Percentiles rank a stretch among this genome's conserved stretches.
phyloP scores from a whole-genome alignment of 2,888 invertebrate species.

The Cotesia congregata region DNA sequence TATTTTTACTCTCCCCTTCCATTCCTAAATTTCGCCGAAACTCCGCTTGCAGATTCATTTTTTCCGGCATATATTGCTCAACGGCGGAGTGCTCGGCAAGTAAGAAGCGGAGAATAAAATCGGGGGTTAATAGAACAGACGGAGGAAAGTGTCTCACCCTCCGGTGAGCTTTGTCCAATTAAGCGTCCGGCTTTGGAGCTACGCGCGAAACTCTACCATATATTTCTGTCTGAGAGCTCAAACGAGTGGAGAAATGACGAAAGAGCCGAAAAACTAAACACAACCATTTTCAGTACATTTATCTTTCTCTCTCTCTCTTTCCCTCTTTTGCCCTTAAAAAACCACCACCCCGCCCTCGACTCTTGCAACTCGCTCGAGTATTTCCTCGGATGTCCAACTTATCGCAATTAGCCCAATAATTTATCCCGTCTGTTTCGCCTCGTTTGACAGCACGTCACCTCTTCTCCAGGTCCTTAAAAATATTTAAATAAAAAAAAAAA shows the following conservation, averaged over 20 bases:
- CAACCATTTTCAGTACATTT: constrained; percentile 52
- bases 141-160: background rate
- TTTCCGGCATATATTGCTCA: constrained; percentile 64
- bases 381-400: constrained; percentile 63
- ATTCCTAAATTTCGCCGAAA: background rate
- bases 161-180: constrained; percentile 68
- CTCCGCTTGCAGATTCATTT: constrained; percentile 57
- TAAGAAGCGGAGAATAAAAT: constrained; percentile 22
- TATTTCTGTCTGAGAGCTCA: constrained; percentile 64
- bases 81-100: constrained; percentile 54
- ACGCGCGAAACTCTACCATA: constrained; percentile 59
- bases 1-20: constrained; percentile 47
- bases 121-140: constrained; percentile 20
- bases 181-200: constrained; percentile 67
- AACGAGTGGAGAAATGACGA: constrained; percentile 50
- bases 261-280: constrained; percentile 60
- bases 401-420: constrained; percentile 70
- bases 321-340: constrained; percentile 20
- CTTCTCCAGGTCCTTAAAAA: constrained; percentile 24
- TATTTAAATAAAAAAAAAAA: constrained; percentile 11
- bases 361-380: constrained; percentile 50
- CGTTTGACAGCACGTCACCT: constrained; percentile 60
- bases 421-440: constrained; percentile 52
- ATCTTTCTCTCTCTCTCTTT: background rate
- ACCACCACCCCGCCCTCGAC: constrained; percentile 33